A percentile compares a stretch with the other conserved stretches of the same genome.
Conservation (phyloP, 2,113 vertebrate genomes). For the Periophthalmodon schlosseri region DNA sequence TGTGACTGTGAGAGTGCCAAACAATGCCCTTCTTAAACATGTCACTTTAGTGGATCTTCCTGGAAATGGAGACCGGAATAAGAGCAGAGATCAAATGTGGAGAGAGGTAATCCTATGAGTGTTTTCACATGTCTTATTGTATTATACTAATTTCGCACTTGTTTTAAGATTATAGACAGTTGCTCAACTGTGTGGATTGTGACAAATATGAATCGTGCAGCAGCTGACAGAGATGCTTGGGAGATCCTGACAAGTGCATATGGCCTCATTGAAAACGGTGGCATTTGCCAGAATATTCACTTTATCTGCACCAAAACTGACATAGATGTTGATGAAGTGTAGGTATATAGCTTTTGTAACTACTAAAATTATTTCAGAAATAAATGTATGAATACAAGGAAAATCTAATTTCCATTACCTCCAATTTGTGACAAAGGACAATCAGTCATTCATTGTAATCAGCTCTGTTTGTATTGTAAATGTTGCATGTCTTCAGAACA, state of each 20-base stretch:
- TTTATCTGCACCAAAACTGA: conserved; percentile 66
- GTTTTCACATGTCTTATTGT: background rate
- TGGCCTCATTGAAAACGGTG: conserved; percentile 48
- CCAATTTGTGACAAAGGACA: no score
- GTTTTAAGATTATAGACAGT: conserved; percentile 40
- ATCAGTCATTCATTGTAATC: no score
- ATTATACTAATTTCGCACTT: background rate
- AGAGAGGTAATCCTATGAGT: conserved; percentile 29
- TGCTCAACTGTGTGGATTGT: conserved; percentile 64
- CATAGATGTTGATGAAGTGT: conserved; percentile 5
- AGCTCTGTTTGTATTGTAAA: no score
- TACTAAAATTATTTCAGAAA: background rate
- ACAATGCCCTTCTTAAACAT: conserved; percentile 29
- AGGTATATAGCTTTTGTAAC: no score
- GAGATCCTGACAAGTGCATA: conserved; percentile 34
- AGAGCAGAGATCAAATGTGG: conserved; percentile 57
- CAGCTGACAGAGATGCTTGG: conserved; percentile 44
- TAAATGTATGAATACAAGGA: no score
- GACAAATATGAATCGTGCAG: conserved; percentile 44
- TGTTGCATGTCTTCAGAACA: no score
- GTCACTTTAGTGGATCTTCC: conserved; percentile 62
- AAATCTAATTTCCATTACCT: no score
- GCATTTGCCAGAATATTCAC: conserved; percentile 46
- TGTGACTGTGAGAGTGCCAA: conserved; percentile 51
- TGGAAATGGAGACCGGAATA: conserved; percentile 61